Evolutionary conservation across 1,140 invertebrate genomes (phyloP).

Genomic region (Lepidostoma basale): DNA sequence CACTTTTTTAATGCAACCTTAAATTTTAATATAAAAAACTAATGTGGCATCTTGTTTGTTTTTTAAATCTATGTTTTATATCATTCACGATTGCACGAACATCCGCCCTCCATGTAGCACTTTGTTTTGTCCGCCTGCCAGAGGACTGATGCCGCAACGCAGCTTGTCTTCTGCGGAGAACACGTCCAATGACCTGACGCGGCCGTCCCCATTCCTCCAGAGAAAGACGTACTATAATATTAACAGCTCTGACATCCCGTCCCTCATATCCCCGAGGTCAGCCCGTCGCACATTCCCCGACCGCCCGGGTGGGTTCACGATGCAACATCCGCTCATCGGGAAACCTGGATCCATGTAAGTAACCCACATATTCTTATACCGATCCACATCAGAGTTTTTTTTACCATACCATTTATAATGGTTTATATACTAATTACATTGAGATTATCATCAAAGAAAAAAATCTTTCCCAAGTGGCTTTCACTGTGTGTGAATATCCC

Average conservation of each 20-base stretch:
- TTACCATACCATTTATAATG: background rate
- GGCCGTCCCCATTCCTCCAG: conserved; percentile 43
- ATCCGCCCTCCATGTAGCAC: conserved; percentile 31
- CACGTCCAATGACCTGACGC: conserved; percentile 30
- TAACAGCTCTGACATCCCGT: conserved; percentile 37
- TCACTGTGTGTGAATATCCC: too few relatives aligned
- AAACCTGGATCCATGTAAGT: conserved; percentile 53
- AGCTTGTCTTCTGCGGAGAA: conserved; percentile 32
- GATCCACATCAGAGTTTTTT: background rate
- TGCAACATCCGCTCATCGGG: conserved; percentile 44
- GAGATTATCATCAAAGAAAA: too few relatives aligned
- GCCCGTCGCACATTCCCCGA: conserved; percentile 46
- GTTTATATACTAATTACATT: background rate
- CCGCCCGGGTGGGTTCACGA: conserved; percentile 41
- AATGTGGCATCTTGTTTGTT: too few relatives aligned
- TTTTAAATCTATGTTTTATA: too few relatives aligned
- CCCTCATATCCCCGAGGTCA: conserved; percentile 48
- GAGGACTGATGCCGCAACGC: conserved; percentile 44
- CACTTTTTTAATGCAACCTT: too few relatives aligned
- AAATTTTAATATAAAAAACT: too few relatives aligned
- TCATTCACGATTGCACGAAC: conserved; percentile 13
- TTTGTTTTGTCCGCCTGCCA: conserved; percentile 41
- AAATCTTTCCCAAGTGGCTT: too few relatives aligned
- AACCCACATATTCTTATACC: background rate
- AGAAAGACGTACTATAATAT: conserved; percentile 43